Base-by-base conservation (phyloP, 2,888 invertebrate genomes). In the Trisateles emortualis region DNA sequence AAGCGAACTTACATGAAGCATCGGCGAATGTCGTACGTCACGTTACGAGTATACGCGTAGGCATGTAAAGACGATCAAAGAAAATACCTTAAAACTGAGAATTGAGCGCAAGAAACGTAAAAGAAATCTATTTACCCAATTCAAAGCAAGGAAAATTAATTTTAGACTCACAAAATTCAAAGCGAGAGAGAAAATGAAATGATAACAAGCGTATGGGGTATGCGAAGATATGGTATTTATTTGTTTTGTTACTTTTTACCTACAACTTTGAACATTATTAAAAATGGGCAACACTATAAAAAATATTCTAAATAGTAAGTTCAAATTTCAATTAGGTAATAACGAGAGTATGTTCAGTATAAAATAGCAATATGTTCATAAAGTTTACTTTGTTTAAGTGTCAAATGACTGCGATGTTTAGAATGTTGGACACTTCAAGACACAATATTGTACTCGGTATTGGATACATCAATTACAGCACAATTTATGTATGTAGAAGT, bases 1-100 rank as follows among this genome's bases (percentile, higher is more conserved):
- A 83, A 88, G 86, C 88, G 74, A 81, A 92, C 92, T 92, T 92
- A 92, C 92, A 90, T 87, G 84, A 89, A 91, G 89, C 89, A 74
- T 83, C 87, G 85, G 81, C 88, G 83, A 79, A 74, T 76, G 83
- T 84, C 77, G 86, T 79, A 79, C 81, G 85, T 86, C 86, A 87
- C 83, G 74, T 78, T 81, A 54, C 44, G 53, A 49, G 44, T 48
- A 78, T 59, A 83, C 81, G 84, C 85, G 88, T 78, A 79, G 84
- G 87, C 92, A 92, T 92, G 92, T 76, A 91, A 91, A 90, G 76
- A 88, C 81, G 84, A 78, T 78, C 70, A 90, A 89, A 91, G 76
- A 52, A 87, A 88, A 83, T 78, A 86, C 79, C 88, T 88, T 88
- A 91, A 81, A 90, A 88, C 83, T 84, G 68, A 88, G 78, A 79